These are phyloP conservation scores for Rhinogobius similis DNA, from an alignment of 2,113 vertebrate species.

Conservation along the genomic window DNA sequence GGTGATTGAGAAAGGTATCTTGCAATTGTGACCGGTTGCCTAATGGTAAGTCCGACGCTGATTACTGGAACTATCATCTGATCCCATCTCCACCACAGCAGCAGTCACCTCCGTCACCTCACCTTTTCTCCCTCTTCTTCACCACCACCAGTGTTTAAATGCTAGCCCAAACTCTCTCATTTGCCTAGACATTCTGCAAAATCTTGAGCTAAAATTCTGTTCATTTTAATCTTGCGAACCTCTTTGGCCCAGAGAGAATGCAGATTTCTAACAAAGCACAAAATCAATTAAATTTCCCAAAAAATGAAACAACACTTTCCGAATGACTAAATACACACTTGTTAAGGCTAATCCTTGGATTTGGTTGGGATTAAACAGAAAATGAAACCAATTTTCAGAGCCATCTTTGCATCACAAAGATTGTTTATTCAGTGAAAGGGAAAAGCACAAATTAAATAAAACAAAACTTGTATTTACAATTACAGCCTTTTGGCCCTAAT, in stretches of 20 bases:
- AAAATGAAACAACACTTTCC: background rate
- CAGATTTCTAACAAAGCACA: background rate
- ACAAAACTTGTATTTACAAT: slow-evolving; percentile 48
- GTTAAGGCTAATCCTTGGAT: slow-evolving; percentile 8
- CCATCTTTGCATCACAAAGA: slow-evolving; percentile 10
- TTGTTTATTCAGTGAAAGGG: slow-evolving; percentile 12
- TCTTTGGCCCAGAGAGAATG: background rate
- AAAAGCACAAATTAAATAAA: slow-evolving; percentile 41
- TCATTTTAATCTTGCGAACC: background rate
- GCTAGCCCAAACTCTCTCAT: background rate
- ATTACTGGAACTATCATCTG: background rate
- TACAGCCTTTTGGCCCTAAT: slow-evolving; percentile 40
- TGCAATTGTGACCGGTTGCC: too few relatives aligned
- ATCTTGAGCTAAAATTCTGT: background rate
- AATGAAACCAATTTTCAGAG: background rate
- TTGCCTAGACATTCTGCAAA: background rate
- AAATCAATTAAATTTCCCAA: slow-evolving; percentile 3
- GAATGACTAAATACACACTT: background rate
- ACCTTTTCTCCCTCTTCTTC: background rate
- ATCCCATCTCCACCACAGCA: background rate
- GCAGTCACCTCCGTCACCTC: background rate
- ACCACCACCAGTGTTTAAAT: too few relatives aligned
- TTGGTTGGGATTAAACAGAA: slow-evolving; percentile 10
- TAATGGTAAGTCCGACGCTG: too few relatives aligned
- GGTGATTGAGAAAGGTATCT: too few relatives aligned